Conservation (phyloP, 1,140 invertebrate species). For the Harpegnathos saltator region DNA sequence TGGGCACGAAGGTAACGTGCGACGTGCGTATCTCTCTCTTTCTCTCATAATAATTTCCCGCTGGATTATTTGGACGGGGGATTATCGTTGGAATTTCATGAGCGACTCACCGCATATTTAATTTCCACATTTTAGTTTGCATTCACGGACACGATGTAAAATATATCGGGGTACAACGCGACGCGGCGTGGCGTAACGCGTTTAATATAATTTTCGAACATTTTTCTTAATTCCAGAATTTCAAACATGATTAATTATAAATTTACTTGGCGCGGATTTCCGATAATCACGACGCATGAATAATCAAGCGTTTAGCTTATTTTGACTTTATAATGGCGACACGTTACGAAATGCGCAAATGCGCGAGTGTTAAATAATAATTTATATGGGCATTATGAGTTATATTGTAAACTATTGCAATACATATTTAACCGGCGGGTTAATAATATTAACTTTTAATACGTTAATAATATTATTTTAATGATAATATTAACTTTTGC, state of each 20-base stretch:
- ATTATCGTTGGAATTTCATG: slow-evolving; percentile 35
- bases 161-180: background rate
- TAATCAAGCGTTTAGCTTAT: slow-evolving; percentile 54
- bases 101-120: slow-evolving; percentile 25
- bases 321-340: slow-evolving; percentile 52
- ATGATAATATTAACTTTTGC: slow-evolving; percentile 20
- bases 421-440: background rate
- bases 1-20: slow-evolving; percentile 86
- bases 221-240: slow-evolving; percentile 44
- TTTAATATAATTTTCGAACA: slow-evolving; percentile 41
- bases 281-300: slow-evolving; percentile 48
- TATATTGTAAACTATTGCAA: slow-evolving; percentile 49
- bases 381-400: slow-evolving; percentile 16
- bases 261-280: slow-evolving; percentile 33
- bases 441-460: slow-evolving; percentile 29
- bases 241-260: slow-evolving; percentile 31
- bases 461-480: too few species aligned
- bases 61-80: background rate
- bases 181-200: background rate
- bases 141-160: background rate
- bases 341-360: slow-evolving; percentile 6
- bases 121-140: slow-evolving; percentile 33
- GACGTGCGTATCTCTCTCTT: background rate
- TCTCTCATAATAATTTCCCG: slow-evolving; percentile 17
- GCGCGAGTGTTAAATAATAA: slow-evolving; percentile 44